Evolutionary conservation across 2,888 invertebrate genomes (phyloP).

Genomic region (Eledona agricola): DNA sequence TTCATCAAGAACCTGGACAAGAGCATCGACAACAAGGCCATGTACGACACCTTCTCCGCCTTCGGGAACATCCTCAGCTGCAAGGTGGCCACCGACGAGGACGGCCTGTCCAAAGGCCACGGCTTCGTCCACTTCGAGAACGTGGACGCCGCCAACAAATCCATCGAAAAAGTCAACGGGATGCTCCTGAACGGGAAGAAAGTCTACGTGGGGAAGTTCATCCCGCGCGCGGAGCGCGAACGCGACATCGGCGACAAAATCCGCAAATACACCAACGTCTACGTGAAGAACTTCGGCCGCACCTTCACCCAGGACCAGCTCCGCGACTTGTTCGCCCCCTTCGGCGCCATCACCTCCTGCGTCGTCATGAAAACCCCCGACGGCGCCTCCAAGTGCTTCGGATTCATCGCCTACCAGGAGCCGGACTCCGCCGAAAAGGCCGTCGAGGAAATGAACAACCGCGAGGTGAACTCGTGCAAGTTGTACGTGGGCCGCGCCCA

Average conservation of each 20-base stretch:
- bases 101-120: slow-evolving; percentile 93
- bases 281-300: slow-evolving; percentile 97
- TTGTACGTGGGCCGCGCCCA: slow-evolving; percentile 98
- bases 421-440: slow-evolving; percentile 95
- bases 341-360: slow-evolving; percentile 90
- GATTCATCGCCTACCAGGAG: slow-evolving; percentile 97
- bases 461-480: slow-evolving; percentile 76
- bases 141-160: slow-evolving; percentile 95
- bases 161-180: slow-evolving; percentile 97
- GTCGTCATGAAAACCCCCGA: slow-evolving; percentile 92
- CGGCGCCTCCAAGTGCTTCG: slow-evolving; percentile 97
- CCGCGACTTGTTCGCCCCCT: slow-evolving; percentile 88
- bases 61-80: slow-evolving; percentile 99
- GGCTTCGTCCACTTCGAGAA: slow-evolving; percentile 99
- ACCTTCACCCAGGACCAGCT: slow-evolving; percentile 90
- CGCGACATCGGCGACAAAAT: slow-evolving; percentile 96
- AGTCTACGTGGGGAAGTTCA: slow-evolving; percentile 97
- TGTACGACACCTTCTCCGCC: slow-evolving; percentile 98
- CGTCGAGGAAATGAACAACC: slow-evolving; percentile 89
- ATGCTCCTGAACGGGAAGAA: slow-evolving; percentile 99
- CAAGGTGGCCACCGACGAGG: slow-evolving; percentile 96
- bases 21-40: slow-evolving; percentile 98
- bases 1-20: slow-evolving; percentile 99
- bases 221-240: slow-evolving; percentile 96
- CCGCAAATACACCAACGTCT: slow-evolving; percentile 96